phyloP scores from a whole-genome alignment of 2,888 invertebrate species.

The Serrognathus titanus region DNA sequence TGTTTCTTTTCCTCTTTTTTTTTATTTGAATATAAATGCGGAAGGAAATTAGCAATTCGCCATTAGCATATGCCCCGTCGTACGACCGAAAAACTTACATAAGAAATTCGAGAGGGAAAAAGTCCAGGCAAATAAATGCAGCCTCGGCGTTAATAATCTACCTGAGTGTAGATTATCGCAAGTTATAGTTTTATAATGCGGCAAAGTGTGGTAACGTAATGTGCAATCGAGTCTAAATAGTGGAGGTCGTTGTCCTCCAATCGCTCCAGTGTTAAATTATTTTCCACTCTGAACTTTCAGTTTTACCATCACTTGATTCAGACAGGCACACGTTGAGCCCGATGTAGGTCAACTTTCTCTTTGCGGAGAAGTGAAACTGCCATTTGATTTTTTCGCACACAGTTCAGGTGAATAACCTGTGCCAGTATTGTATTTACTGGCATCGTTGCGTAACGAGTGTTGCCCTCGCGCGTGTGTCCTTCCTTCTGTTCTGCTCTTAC shows the following conservation, averaged over 20 bases:
- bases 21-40: too few relatives aligned
- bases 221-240: too few relatives aligned
- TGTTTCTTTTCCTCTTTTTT: too few relatives aligned
- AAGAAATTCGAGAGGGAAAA: too few relatives aligned
- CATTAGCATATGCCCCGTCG: too few relatives aligned
- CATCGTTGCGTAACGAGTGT: slow-evolving; percentile 43
- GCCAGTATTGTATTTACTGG: slow-evolving; percentile 38
- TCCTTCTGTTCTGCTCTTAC: slow-evolving; percentile 34
- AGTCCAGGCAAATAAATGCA: neutral
- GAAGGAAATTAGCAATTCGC: too few relatives aligned
- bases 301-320: slow-evolving; percentile 30
- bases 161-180: neutral
- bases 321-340: slow-evolving; percentile 29
- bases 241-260: slow-evolving; percentile 24
- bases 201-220: too few relatives aligned
- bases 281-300: slow-evolving; percentile 29
- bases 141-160: neutral
- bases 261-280: slow-evolving; percentile 25
- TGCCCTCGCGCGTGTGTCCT: slow-evolving; percentile 36
- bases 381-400: slow-evolving; percentile 47
- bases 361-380: slow-evolving; percentile 48
- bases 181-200: too few relatives aligned
- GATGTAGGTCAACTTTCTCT: slow-evolving; percentile 52
- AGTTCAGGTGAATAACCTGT: slow-evolving; percentile 48
- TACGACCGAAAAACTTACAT: too few relatives aligned